Evolutionary conservation across 2,888 invertebrate species (phyloP).

Genomic region (Drosophila pegasa): DNA sequence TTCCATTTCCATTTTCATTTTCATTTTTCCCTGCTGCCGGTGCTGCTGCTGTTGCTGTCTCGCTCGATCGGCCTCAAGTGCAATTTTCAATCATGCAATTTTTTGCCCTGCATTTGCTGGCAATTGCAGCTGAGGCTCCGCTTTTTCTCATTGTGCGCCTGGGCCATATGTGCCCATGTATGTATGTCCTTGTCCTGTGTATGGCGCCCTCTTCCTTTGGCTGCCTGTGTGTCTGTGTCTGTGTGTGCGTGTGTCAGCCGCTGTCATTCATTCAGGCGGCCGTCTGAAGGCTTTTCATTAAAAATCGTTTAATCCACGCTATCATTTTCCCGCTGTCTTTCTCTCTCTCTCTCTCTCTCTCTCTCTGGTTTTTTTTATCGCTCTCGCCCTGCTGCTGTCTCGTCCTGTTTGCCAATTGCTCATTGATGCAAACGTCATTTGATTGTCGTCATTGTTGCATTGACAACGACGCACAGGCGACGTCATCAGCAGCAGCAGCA

Average conservation of each 20-base stretch:
- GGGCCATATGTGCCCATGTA: conserved; percentile 16
- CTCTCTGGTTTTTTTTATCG: conserved; percentile 38
- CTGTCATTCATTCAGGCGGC: conserved; percentile 69
- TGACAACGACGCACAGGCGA: conserved; percentile 63
- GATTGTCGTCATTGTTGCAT: conserved; percentile 82
- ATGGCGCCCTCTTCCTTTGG: conserved; percentile 21
- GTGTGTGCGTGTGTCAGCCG: conserved; percentile 49
- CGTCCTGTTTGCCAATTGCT: conserved; percentile 75
- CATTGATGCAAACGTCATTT: conserved; percentile 83
- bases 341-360: not conserved
- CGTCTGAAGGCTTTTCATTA: conserved; percentile 81
- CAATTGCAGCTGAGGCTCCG: conserved; percentile 67
- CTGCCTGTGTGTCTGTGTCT: conserved; percentile 33
- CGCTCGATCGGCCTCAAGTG: conserved; percentile 68
- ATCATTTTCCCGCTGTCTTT: conserved; percentile 67
- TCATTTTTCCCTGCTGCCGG: not conserved
- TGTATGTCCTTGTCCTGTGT: conserved; percentile 9
- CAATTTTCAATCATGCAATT: conserved; percentile 75
- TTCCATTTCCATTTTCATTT: conserved; percentile 7
- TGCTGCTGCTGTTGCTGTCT: conserved; percentile 2
- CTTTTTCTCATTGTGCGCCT: conserved; percentile 44
- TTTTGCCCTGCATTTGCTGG: conserved; percentile 50
- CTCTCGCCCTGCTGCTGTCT: conserved; percentile 13
- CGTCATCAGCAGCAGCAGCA: conserved; percentile 46
- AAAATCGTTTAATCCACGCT: conserved; percentile 82